phyloP scores from a whole-genome alignment of 2,888 invertebrate genomes.

The Tetheella fluctuosa region DNA sequence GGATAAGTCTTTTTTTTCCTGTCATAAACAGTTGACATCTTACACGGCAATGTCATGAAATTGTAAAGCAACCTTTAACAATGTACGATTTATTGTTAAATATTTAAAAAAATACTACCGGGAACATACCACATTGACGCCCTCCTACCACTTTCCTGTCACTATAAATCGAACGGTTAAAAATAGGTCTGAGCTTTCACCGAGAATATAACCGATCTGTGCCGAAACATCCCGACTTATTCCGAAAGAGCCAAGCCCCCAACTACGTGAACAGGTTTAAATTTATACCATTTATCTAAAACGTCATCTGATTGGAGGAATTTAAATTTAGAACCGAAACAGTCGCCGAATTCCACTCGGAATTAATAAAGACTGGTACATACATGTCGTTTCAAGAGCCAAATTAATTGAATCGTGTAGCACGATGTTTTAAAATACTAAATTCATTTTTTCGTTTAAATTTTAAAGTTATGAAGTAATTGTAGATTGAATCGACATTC shows the following conservation, averaged over 20 bases:
- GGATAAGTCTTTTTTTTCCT: no score
- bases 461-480: neutral
- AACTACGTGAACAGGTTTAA: slow-evolving; percentile 50
- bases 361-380: neutral
- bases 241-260: slow-evolving; percentile 54
- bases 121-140: neutral
- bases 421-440: neutral
- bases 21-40: no score
- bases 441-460: neutral
- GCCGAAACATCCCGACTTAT: slow-evolving; percentile 27
- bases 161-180: slow-evolving; percentile 17
- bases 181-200: slow-evolving; percentile 39
- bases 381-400: neutral
- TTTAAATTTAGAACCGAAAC: slow-evolving; percentile 36
- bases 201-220: slow-evolving; percentile 20
- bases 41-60: no score
- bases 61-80: no score
- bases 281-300: slow-evolving; percentile 44
- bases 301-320: slow-evolving; percentile 37
- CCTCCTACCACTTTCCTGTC: neutral
- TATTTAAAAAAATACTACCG: neutral
- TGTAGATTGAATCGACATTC: neutral
- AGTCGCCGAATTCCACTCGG: slow-evolving; percentile 18
- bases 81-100: no score
- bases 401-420: neutral